A percentile compares a stretch with the other conserved stretches of the same genome.
Conservation (phyloP, 2,113 vertebrate species). For the Vombatus ursinus region DNA sequence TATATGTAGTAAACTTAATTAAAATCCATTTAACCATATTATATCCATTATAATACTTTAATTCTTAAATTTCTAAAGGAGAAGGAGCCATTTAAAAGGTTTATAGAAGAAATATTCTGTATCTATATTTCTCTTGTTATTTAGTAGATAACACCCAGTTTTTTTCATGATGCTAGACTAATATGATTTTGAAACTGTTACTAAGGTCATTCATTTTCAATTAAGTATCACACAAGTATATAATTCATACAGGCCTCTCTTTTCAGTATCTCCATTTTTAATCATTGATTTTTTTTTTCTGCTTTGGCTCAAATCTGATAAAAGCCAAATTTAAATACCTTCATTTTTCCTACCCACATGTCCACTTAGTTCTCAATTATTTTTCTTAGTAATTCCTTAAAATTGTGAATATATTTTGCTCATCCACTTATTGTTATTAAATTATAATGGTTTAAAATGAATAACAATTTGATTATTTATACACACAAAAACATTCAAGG, state of each 20-base stretch:
- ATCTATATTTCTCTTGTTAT: neutral
- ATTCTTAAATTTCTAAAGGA: slow-evolving; percentile 26
- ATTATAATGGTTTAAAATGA: slow-evolving; percentile 13
- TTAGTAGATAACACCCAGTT: neutral
- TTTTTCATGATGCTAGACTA: neutral
- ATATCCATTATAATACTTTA: neutral
- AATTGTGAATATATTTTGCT: slow-evolving; percentile 16
- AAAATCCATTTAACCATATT: slow-evolving; percentile 17
- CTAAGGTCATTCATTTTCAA: slow-evolving; percentile 13
- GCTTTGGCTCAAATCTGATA: neutral
- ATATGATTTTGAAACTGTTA: neutral
- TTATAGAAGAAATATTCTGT: neutral
- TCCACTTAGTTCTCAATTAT: neutral
- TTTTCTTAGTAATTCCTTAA: slow-evolving; percentile 37
- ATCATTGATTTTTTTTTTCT: neutral
- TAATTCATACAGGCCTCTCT: neutral
- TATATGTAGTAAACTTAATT: neutral
- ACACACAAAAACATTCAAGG: neutral
- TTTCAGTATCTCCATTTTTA: slow-evolving; percentile 1
- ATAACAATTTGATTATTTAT: neutral
- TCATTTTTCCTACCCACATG: neutral
- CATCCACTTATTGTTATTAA: neutral
- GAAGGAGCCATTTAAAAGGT: neutral
- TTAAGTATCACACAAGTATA: neutral
- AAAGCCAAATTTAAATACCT: neutral